Base-by-base conservation (phyloP, 2,797 vertebrate species). In the Mareca strepera region DNA sequence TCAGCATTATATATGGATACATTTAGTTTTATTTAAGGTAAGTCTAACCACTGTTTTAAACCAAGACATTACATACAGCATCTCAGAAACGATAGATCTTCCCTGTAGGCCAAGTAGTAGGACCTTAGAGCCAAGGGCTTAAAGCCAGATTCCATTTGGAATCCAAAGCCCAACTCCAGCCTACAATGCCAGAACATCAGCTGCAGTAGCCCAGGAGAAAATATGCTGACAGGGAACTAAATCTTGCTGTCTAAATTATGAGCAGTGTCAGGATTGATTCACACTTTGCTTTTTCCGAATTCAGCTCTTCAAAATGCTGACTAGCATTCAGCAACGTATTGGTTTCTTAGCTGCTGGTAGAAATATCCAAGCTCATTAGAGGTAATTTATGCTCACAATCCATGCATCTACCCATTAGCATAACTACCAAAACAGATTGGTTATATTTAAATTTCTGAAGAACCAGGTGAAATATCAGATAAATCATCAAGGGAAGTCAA, bases 331-430 rank as follows among this genome's bases (percentile, higher is more conserved):
- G 55, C 91, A 78, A 50, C 90, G 68, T 78, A 89, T 74, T 81
- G 91, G 59, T 84, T 93, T 90, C 92, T 92, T 55, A 95, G 90
- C 72, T 91, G 59, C 94, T 75, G 58, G 75, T 86, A 90, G 78
- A 87, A 94, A 94, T 85, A 95, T 5, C 44, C 48, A 85, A 78
- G 70, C 53, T 93, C 84, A 83, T 94, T 66, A 93, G 58, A 87
- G 55, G 92, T 82, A 94, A 95, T 93, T 95, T 96, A 95, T 82
- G 86, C 82, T 94, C 68, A 81, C 59, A 94, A 92, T 66, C 83
- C 81, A 91, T 85, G 89, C 52, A 50, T 86, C 78, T 31, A 59
- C 2, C 25, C 79, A 80, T 94, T 85, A 93, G 90, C 90, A 93
- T 94, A 91, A 83, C 33, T 72, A 93, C 76, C 79, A 83, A 91